Evolutionary conservation across 2,113 vertebrate genomes (phyloP), one percentile per base, ranked within the genome.

Genomic region (Ciconia boyciana): DNA sequence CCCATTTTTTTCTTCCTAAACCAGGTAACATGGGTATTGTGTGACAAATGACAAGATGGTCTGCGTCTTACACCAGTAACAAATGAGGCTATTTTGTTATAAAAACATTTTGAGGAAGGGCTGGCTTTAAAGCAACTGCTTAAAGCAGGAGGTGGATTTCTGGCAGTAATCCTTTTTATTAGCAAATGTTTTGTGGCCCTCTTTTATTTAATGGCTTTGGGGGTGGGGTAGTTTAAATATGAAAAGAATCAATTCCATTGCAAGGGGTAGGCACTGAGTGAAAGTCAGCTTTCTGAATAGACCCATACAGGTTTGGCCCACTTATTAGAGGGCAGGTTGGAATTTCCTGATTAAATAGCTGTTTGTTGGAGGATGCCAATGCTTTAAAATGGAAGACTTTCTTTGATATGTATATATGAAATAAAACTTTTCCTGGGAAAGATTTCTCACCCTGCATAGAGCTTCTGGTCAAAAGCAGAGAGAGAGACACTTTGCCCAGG

Each of bases 161-260:
- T 93, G 70, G 34, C 74, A 83, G n/a, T 85, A 86, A 90, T 93
- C 49, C 61, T 94, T 95, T 84, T 72, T 71, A 64, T 86, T 82
- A 75, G 41, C 49, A 60, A 74, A 48, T 64, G 10, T 10, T n/a
- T 83, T 66, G 86, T 69, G 11, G 9, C 70, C 14, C 65, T 70
- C 68, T 91, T 90, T 92, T 90, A 89, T 93, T 85, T 96, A 83
- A 83, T 81, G 84, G 46, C 66, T 89, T 81, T 20, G 25, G 51
- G 39, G 68, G 49, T 39, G 68, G 39, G 16, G 22, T 87, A 87
- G 79, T 88, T 91, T 88, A 79, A 95, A 91, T 82, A 58, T 36
- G 26, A 93, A 94, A 94, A 80, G 36, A 93, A 72, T 41, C 51
- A 65, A 64, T 85, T 39, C 43, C 2, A 6, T 36, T 95, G 70